A percentile compares a stretch with the other conserved stretches of the same genome.
Evolutionary conservation across 2,113 vertebrate genomes (phyloP).

Genomic region (Notarius quadriscutis): DNA sequence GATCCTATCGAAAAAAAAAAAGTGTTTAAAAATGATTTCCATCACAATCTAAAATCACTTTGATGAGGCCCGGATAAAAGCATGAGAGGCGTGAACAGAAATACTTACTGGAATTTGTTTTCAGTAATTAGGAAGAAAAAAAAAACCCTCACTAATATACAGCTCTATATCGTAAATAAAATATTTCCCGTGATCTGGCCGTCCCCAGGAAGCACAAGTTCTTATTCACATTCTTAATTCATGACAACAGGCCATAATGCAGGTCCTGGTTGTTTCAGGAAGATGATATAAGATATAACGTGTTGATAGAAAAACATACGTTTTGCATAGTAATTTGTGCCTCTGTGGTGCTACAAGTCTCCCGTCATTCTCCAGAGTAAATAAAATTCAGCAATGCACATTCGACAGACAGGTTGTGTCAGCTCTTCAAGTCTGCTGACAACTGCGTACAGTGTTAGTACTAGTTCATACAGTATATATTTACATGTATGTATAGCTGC

Average conservation of each 20-base stretch:
- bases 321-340: conserved; percentile 39
- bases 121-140: conserved; percentile 3
- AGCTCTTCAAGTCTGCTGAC: conserved; percentile 36
- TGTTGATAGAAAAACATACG: background rate
- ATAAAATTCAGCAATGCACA: conserved; percentile 65
- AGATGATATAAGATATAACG: background rate
- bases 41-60: background rate
- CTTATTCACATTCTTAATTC: background rate
- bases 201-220: conserved; percentile 9
- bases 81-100: background rate
- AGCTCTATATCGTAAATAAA: background rate
- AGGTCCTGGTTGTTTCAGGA: background rate
- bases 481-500: background rate
- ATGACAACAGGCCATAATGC: background rate
- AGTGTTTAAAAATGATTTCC: background rate
- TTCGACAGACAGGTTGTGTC: conserved; percentile 69
- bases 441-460: conserved; percentile 68
- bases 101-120: background rate
- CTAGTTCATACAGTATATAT: conserved; percentile 43
- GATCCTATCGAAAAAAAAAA: background rate
- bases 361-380: background rate
- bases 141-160: background rate
- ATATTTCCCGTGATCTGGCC: background rate
- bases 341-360: conserved; percentile 13
- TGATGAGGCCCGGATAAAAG: background rate